Percentiles rank a stretch among this genome's conserved stretches.
These are phyloP conservation scores for Vidua macroura DNA, from an alignment of 2,113 vertebrate species.

Conservation along the genomic window DNA sequence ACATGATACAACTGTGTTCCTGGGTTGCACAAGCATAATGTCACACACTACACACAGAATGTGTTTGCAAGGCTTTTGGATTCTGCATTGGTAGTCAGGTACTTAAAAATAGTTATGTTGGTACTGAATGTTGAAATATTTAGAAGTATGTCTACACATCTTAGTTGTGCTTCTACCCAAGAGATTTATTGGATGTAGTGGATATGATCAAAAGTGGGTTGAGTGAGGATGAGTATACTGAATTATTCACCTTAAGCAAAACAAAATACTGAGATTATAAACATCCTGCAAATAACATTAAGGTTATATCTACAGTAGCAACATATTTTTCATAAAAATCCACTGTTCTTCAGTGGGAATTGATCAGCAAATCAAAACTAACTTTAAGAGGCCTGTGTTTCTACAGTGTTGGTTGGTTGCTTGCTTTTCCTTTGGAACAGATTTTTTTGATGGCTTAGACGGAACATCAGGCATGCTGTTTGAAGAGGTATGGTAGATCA, in stretches of 20 bases:
- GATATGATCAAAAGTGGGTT: not conserved
- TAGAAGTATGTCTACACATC: not conserved
- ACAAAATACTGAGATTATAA: not conserved
- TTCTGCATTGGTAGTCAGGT: not conserved
- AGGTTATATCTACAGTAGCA: not conserved
- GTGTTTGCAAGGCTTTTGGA: not conserved
- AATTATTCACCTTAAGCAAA: not conserved
- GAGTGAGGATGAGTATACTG: not conserved
- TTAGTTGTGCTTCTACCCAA: not conserved
- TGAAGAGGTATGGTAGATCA: not conserved
- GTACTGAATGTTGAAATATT: not conserved
- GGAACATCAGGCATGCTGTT: not conserved
- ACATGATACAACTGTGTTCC: not conserved
- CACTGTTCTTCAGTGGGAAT: not conserved
- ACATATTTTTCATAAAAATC: not conserved
- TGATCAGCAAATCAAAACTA: not conserved
- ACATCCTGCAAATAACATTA: not conserved
- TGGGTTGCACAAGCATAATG: not conserved
- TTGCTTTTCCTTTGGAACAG: not conserved
- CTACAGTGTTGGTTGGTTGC: not conserved
- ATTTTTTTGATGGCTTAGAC: not conserved
- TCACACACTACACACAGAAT: not conserved
- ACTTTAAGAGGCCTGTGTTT: not conserved
- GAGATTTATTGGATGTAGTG: not conserved
- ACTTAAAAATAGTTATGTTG: not conserved